phyloP scores from a whole-genome alignment of 64 coral and sea anemone genomes.

The Dendronephthya gigantea region DNA sequence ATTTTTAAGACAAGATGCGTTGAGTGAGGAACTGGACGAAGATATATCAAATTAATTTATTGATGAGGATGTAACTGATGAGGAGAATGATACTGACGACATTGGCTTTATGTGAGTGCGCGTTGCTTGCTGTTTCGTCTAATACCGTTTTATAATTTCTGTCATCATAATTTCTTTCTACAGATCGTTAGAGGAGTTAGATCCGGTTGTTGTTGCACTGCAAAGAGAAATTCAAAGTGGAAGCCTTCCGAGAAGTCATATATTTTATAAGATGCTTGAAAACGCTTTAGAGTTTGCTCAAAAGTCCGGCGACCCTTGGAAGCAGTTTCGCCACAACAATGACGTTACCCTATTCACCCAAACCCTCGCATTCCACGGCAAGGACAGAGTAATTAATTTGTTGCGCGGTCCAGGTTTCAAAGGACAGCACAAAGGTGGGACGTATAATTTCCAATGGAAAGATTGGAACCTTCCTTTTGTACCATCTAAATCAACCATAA shows the following conservation, averaged over 20 bases:
- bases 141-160: too few species aligned
- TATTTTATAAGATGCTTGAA: not conserved
- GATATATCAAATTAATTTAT: too few species aligned
- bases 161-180: too few species aligned
- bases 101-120: too few species aligned
- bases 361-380: conserved; percentile 32
- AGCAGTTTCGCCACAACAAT: not conserved
- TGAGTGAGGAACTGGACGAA: too few species aligned
- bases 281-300: not conserved
- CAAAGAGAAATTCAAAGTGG: not conserved
- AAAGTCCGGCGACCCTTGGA: not conserved
- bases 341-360: conserved; percentile 31
- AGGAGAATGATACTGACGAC: too few species aligned
- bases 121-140: too few species aligned
- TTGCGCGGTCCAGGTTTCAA: conserved; percentile 32
- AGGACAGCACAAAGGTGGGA: conserved; percentile 11
- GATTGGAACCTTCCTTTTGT: conserved; percentile 24
- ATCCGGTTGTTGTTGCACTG: too few species aligned
- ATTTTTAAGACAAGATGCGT: too few species aligned
- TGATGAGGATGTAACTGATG: too few species aligned
- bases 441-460: not conserved
- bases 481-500: conserved; percentile 14
- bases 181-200: too few species aligned
- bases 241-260: not conserved
- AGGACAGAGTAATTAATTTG: conserved; percentile 24